Percentiles rank a stretch among this genome's conserved stretches.
These are phyloP conservation scores for Drosophila dives DNA, from an alignment of 2,888 invertebrate species.

Conservation along the genomic window DNA sequence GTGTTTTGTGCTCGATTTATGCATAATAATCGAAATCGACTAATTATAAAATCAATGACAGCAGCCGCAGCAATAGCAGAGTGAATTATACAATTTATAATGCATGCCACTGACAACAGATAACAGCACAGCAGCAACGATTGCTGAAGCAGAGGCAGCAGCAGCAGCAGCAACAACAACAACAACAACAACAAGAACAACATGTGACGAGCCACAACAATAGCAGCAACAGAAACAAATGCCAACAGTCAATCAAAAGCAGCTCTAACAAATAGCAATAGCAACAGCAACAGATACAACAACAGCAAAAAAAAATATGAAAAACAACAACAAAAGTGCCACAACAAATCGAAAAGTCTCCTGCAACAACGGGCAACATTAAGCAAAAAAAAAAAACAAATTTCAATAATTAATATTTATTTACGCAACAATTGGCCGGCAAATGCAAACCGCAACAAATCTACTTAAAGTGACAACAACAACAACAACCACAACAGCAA, in stretches of 20 bases:
- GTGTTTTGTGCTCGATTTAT: constrained; percentile 23
- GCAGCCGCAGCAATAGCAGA: constrained; percentile 5
- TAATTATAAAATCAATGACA: constrained; percentile 56
- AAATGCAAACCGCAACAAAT: constrained; percentile 30
- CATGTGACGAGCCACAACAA: constrained; percentile 31
- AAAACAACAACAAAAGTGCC: constrained; percentile 8
- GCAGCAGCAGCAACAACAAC: constrained; percentile 7
- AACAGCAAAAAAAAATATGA: constrained; percentile 16
- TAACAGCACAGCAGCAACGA: constrained; percentile 27
- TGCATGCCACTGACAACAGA: constrained; percentile 36
- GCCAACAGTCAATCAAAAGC: constrained; percentile 32
- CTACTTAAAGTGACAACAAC: neutral
- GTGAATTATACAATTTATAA: constrained; percentile 29
- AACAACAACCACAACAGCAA: constrained; percentile 1
- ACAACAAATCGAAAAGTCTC: constrained; percentile 27
- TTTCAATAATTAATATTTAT: constrained; percentile 13
- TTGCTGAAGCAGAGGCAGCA: constrained; percentile 9
- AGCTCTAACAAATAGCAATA: constrained; percentile 26
- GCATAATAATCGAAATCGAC: constrained; percentile 27
- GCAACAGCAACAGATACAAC: constrained; percentile 2
- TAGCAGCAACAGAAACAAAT: constrained; percentile 16
- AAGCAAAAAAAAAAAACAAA: constrained; percentile 8
- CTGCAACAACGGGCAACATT: constrained; percentile 27
- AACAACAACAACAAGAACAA: constrained; percentile 15
- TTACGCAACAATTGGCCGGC: constrained; percentile 51